A percentile compares a stretch with the other conserved stretches of the same genome.
These are phyloP conservation scores for Arge pagana DNA, from an alignment of 2,888 invertebrate species.

Conservation along the genomic window DNA sequence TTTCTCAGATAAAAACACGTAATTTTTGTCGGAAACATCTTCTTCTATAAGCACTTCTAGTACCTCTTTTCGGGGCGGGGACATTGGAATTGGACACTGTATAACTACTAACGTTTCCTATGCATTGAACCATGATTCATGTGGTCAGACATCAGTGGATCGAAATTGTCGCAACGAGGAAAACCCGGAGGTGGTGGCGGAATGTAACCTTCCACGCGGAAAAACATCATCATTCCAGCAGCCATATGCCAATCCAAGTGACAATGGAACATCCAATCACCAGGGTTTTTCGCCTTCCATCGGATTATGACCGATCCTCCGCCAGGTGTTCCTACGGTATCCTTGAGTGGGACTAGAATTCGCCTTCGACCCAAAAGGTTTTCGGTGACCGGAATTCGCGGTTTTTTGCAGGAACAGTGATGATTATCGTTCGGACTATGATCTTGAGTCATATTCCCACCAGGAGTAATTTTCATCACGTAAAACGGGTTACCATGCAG, in stretches of 20 bases:
- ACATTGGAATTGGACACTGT: too few relatives aligned
- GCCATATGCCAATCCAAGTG: constrained; percentile 54
- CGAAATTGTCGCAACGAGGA: constrained; percentile 62
- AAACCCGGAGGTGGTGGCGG: constrained; percentile 59
- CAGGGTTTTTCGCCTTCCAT: constrained; percentile 63
- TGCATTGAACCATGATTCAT: too few relatives aligned
- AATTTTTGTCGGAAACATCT: too few relatives aligned
- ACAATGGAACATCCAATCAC: constrained; percentile 61
- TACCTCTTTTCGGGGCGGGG: too few relatives aligned
- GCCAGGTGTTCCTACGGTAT: constrained; percentile 57
- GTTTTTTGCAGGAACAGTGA: constrained; percentile 12
- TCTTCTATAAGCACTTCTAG: too few relatives aligned
- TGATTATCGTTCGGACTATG: too few relatives aligned
- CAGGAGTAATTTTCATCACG: constrained; percentile 57
- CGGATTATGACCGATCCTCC: constrained; percentile 62
- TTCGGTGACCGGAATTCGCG: constrained; percentile 10
- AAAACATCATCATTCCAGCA: constrained; percentile 55
- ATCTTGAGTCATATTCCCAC: background rate
- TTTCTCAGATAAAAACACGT: too few relatives aligned
- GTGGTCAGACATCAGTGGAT: too few relatives aligned
- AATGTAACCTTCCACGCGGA: constrained; percentile 59
- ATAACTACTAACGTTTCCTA: too few relatives aligned
- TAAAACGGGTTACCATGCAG: constrained; percentile 59
- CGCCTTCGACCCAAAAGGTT: constrained; percentile 8
- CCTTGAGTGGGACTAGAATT: constrained; percentile 52